Evolutionary conservation across 1,140 invertebrate genomes (phyloP).

Genomic region (Agrilus planipennis): DNA sequence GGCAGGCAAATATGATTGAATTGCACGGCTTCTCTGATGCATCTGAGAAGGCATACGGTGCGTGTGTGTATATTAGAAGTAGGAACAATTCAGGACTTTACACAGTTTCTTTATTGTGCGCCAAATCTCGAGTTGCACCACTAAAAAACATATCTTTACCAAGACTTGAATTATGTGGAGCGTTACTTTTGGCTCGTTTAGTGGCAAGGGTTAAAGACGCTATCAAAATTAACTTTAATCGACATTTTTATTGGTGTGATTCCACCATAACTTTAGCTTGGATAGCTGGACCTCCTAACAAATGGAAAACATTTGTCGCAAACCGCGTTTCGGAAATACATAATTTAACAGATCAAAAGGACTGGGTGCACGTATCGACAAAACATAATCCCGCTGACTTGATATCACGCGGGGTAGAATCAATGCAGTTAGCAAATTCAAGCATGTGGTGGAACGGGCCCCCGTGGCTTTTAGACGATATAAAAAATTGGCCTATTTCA

Average conservation of each 20-base stretch:
- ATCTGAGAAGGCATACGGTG: slow-evolving; percentile 17
- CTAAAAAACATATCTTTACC: slow-evolving; percentile 22
- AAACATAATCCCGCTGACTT: slow-evolving; percentile 31
- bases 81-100: slow-evolving; percentile 4
- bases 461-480: background rate
- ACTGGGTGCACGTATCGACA: slow-evolving; percentile 26
- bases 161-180: slow-evolving; percentile 18
- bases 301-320: slow-evolving; percentile 12
- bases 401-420: slow-evolving; percentile 26
- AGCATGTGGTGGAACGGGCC: slow-evolving; percentile 24
- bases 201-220: slow-evolving; percentile 1
- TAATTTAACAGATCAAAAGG: slow-evolving; percentile 2
- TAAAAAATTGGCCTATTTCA: slow-evolving; percentile 2
- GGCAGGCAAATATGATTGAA: slow-evolving; percentile 2
- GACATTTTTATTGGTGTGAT: slow-evolving; percentile 2
- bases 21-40: slow-evolving; percentile 21
- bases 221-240: background rate
- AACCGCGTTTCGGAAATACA: slow-evolving; percentile 12
- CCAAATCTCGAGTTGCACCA: slow-evolving; percentile 33
- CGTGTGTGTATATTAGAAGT: slow-evolving; percentile 7
- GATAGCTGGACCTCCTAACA: slow-evolving; percentile 12
- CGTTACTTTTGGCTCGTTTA: slow-evolving; percentile 12
- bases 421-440: slow-evolving; percentile 11
- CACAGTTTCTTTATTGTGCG: slow-evolving; percentile 17
- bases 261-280: slow-evolving; percentile 9